These are phyloP conservation scores for Coranthus polyacanthus DNA, from an alignment of 2,797 vertebrate genomes.

Conservation along the genomic window DNA sequence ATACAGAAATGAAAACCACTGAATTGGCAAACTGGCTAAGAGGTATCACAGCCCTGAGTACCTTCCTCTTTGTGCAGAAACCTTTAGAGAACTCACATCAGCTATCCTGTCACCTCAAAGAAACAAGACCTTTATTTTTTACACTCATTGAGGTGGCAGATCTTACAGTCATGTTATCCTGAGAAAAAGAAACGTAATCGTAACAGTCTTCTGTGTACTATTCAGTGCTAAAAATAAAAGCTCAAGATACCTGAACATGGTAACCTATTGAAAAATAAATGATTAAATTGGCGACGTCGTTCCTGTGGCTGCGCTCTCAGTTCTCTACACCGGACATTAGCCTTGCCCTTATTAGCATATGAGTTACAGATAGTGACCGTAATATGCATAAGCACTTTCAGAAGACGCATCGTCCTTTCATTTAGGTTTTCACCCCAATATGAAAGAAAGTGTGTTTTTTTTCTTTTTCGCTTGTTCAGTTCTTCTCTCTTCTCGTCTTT, in stretches of 20 bases:
- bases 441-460: background rate
- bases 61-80: constrained; percentile 10
- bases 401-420: background rate
- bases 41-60: constrained; percentile 19
- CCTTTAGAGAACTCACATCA: constrained; percentile 14
- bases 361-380: background rate
- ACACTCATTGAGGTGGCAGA: constrained; percentile 31
- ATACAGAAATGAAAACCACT: constrained; percentile 68
- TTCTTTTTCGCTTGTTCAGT: background rate
- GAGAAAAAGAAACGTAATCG: background rate
- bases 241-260: background rate
- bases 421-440: background rate
- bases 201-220: background rate
- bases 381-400: constrained; percentile 11
- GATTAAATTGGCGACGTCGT: background rate
- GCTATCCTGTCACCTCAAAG: constrained; percentile 29
- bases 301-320: background rate
- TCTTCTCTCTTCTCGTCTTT: too few relatives aligned
- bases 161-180: constrained; percentile 10
- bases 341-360: background rate
- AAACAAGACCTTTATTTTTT: constrained; percentile 45
- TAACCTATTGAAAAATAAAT: constrained; percentile 17
- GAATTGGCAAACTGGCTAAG: constrained; percentile 63
- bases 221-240: constrained; percentile 3
- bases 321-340: constrained; percentile 4